Evolutionary conservation across 1,140 invertebrate species (phyloP).

Genomic region (Brachionus paranguensis): DNA sequence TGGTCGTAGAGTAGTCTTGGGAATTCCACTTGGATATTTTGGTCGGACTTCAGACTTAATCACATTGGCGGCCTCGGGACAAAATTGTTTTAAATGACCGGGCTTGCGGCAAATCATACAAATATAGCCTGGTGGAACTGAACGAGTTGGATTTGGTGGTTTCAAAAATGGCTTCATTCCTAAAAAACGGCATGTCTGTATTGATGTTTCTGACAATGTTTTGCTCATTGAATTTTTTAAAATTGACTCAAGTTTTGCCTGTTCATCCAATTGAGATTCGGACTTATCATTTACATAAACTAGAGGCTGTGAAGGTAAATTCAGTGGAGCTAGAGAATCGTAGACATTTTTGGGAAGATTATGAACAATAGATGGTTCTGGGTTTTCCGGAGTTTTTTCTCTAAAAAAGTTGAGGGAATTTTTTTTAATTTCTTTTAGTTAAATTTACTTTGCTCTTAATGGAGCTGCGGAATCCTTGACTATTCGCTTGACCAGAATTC

Average conservation of each 20-base stretch:
- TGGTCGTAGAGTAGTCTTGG: neutral
- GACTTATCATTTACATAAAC: neutral
- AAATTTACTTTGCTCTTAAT: neutral
- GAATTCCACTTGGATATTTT: constrained; percentile 32
- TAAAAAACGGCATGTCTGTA: neutral
- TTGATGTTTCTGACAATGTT: neutral
- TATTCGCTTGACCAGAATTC: constrained; percentile 21
- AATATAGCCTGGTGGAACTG: neutral
- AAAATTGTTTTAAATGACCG: constrained; percentile 23
- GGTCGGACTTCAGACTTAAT: neutral
- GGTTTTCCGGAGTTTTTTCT: neutral
- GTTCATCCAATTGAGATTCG: neutral
- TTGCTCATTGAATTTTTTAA: constrained; percentile 27
- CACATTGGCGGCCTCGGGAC: neutral
- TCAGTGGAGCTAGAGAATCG: neutral
- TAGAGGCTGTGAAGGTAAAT: neutral
- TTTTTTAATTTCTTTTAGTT: too few species aligned
- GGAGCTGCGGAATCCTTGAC: constrained; percentile 8
- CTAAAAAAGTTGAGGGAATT: neutral
- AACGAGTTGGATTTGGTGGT: neutral
- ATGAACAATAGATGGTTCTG: neutral
- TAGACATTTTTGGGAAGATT: neutral
- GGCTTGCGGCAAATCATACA: constrained; percentile 1
- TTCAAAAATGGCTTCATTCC: neutral
- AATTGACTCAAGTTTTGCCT: constrained; percentile 28